phyloP scores from a whole-genome alignment of 2,113 vertebrate genomes.

The Hemichromis elongatus region DNA sequence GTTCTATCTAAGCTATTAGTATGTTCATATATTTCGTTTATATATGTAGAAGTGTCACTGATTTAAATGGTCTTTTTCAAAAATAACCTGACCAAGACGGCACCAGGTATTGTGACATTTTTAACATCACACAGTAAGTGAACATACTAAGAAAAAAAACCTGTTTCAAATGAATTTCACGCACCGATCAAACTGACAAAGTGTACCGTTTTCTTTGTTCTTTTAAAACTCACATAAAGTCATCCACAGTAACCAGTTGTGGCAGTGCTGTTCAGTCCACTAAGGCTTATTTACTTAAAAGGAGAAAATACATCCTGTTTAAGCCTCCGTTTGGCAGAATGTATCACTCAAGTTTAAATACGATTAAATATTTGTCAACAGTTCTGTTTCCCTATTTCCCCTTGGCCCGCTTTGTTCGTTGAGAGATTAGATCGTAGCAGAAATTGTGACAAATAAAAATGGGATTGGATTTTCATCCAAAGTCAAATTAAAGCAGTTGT shows the following conservation, averaged over 20 bases:
- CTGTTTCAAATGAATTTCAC: background rate
- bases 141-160: background rate
- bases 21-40: background rate
- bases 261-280: background rate
- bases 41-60: background rate
- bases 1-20: background rate
- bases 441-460: too few relatives aligned
- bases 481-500: background rate
- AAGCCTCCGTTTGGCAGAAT: background rate
- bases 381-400: background rate
- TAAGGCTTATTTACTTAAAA: background rate
- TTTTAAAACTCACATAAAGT: background rate
- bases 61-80: background rate
- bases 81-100: background rate
- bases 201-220: background rate
- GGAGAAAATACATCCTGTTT: background rate
- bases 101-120: background rate
- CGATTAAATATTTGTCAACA: background rate
- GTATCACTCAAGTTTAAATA: background rate
- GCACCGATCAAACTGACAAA: background rate
- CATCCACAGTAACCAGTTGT: background rate
- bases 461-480: background rate
- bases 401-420: background rate
- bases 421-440: too few relatives aligned
- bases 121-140: background rate